Evolutionary conservation across 2,888 invertebrate species (phyloP), one percentile per base, ranked within the genome.

Genomic region (Agelastica alni): DNA sequence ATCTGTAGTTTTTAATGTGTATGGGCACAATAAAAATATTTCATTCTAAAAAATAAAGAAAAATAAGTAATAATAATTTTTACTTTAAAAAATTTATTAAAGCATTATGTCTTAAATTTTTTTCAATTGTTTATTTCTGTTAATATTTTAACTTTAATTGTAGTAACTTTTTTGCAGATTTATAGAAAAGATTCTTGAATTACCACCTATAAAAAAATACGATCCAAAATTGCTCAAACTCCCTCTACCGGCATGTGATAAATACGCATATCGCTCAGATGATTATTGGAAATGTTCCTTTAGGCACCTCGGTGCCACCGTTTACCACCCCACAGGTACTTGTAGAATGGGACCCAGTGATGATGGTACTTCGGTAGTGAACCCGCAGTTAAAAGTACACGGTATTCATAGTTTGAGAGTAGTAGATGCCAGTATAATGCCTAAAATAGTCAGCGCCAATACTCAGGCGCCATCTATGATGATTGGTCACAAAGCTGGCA

Each of bases 371-470:
- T 83, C 86, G 0, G 91, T 91, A 0, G 89, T 92, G 0, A 86
- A 91, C 74, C 77, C 86, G 0, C 79, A 87, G 47, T 71, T 91
- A 7, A 61, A 57, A 49, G 86, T 90, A 46, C 13, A 46, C 60
- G 91, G 90, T 0, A 77, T 91, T 0, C 74, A 77, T 9, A 80
- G 82, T 3, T 78, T 93, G 3, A 79, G 93, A 18, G 87, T 93
- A 0, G 83, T 91, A 2, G 93, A 93, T 71, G 89, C 86, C 0
- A 91, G 91, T 61, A 81, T 93, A 12, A 92, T 93, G 89, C 93
- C 92, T 0, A 82, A 77, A 1, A 89, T 93, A 48, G 80, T 85
- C 0, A 88, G 82, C 22, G 92, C 91, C 0, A 91, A 93, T 69
- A 91, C 91, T 0, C 91, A 91, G 67, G 91, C 89, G 0, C 90